A percentile compares a stretch with the other conserved stretches of the same genome.
phyloP scores from a whole-genome alignment of 2,888 invertebrate genomes.

The Germaria angustata region DNA sequence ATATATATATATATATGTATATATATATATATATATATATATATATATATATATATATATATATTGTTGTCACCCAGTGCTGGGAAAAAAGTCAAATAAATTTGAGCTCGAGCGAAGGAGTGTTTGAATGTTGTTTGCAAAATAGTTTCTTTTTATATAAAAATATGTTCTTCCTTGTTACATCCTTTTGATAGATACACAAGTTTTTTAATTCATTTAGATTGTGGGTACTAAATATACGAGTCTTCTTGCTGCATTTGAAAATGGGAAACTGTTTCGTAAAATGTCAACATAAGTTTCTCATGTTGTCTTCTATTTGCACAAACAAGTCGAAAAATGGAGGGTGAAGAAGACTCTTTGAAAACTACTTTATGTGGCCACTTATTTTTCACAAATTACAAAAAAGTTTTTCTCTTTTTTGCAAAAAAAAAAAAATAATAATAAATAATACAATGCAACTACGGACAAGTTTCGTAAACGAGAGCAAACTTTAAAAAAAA shows the following conservation, averaged over 20 bases:
- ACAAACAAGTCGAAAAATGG: conserved; percentile 13
- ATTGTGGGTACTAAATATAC: conserved; percentile 49
- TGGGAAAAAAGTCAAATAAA: conserved; percentile 18
- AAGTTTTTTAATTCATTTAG: conserved; percentile 67
- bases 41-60: too few species aligned
- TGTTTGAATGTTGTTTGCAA: conserved; percentile 35
- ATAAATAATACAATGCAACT: neutral
- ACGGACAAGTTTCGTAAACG: neutral
- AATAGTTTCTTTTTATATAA: conserved; percentile 34
- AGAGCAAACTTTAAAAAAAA: conserved; percentile 8
- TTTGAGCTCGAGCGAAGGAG: conserved; percentile 22
- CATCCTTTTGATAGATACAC: conserved; percentile 28
- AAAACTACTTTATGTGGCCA: conserved; percentile 64
- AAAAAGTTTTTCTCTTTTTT: conserved; percentile 30
- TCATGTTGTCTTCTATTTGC: conserved; percentile 43
- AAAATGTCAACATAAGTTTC: conserved; percentile 65
- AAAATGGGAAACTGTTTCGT: conserved; percentile 35
- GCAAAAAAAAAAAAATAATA: neutral
- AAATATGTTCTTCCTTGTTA: conserved; percentile 2
- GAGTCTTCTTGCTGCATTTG: conserved; percentile 17
- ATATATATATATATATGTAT: too few species aligned
- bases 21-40: too few species aligned
- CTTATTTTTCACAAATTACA: conserved; percentile 31
- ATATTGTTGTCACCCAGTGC: conserved; percentile 27
- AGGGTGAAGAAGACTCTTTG: conserved; percentile 23